Percentiles rank a stretch among this genome's conserved stretches.
phyloP scores from a whole-genome alignment of 2,113 vertebrate species.

The Struthio camelus region DNA sequence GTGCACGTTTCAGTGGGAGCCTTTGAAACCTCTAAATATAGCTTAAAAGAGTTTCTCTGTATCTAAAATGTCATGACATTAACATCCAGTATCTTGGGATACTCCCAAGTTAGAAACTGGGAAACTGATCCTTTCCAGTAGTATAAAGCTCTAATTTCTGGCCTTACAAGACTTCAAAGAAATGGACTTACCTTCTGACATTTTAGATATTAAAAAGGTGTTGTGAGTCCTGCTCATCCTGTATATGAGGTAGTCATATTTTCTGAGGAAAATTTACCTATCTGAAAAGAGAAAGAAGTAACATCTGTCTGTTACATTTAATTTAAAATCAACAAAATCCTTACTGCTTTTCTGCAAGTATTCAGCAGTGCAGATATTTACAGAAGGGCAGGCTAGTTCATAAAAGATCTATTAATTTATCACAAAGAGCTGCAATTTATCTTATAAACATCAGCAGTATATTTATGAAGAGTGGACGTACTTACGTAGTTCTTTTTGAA shows the following conservation, averaged over 20 bases:
- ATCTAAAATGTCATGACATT: constrained; percentile 72
- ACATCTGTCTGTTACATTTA: background rate
- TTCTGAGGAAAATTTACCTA: background rate
- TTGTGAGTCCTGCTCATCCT: background rate
- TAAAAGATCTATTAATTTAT: background rate
- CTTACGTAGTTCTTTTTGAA: background rate
- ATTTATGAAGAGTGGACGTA: background rate
- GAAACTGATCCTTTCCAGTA: constrained; percentile 39
- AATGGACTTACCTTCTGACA: constrained; percentile 23
- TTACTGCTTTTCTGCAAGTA: background rate
- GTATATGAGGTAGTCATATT: background rate
- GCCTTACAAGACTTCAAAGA: background rate
- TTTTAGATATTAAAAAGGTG: constrained; percentile 30
- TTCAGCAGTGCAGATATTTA: background rate
- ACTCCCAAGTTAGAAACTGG: constrained; percentile 52
- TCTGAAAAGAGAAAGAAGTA: background rate
- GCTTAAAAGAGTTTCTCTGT: constrained; percentile 61
- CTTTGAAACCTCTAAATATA: constrained; percentile 63
- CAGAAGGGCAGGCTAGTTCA: fast-evolving
- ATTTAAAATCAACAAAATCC: background rate
- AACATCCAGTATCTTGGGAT: constrained; percentile 59
- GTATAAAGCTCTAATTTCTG: constrained; percentile 41
- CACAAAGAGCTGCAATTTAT: background rate
- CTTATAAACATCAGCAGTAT: background rate
- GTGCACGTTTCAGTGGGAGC: constrained; percentile 20